phyloP scores from a whole-genome alignment of 2,797 vertebrate genomes.

The Squalus acanthias region DNA sequence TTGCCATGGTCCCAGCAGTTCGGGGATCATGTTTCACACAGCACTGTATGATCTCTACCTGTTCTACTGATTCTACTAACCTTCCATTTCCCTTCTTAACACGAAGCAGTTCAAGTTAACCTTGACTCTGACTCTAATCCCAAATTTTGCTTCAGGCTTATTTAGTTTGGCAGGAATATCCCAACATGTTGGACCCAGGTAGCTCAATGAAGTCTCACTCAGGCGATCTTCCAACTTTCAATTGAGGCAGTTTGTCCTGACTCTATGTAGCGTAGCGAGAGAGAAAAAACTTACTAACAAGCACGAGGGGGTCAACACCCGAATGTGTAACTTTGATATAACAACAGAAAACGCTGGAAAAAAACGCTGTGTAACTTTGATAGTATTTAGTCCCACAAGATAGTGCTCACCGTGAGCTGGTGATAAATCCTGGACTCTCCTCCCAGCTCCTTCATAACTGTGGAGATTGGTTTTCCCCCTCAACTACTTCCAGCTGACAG shows the following conservation, averaged over 20 bases:
- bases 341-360: no score
- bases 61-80: not conserved
- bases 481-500: not conserved
- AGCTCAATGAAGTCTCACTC: not conserved
- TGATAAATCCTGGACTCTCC: conserved; percentile 44
- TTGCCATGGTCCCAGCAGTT: not conserved
- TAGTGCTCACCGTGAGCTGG: conserved; percentile 47
- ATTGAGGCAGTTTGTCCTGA: not conserved
- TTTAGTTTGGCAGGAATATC: not conserved
- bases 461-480: not conserved
- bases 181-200: not conserved
- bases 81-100: not conserved
- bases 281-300: not conserved
- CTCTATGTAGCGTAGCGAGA: no score
- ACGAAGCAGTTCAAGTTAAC: not conserved
- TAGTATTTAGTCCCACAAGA: not conserved
- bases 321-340: not conserved
- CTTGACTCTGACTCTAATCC: not conserved
- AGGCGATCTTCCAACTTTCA: not conserved
- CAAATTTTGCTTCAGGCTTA: not conserved
- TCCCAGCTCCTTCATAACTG: conserved; percentile 46
- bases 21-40: not conserved
- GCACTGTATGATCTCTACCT: not conserved
- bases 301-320: not conserved
- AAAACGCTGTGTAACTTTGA: not conserved